phyloP scores from a whole-genome alignment of 2,113 vertebrate species.

The Oreochromis tanganicae region DNA sequence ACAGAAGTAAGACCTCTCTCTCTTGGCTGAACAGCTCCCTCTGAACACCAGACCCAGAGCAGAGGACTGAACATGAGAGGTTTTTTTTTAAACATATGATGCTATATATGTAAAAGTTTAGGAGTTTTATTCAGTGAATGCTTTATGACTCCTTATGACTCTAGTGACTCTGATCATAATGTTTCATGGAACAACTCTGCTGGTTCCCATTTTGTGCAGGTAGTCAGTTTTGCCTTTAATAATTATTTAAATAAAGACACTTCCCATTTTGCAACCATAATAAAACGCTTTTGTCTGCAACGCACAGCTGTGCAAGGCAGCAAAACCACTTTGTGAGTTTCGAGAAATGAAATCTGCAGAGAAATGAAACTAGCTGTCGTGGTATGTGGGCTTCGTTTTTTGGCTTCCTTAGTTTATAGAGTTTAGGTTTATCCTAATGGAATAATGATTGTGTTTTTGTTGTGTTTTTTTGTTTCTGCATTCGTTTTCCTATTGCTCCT shows the following conservation, averaged over 20 bases:
- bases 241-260: neutral
- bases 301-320: neutral
- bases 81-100: neutral
- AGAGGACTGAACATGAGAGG: neutral
- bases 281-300: neutral
- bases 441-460: neutral
- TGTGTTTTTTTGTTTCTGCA: neutral
- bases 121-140: neutral
- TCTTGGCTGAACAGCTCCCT: neutral
- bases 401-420: neutral
- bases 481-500: neutral
- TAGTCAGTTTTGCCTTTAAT: neutral
- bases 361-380: neutral
- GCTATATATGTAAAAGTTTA: neutral
- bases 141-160: neutral
- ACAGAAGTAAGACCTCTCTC: neutral
- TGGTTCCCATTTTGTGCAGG: neutral
- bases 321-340: neutral
- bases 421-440: neutral
- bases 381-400: neutral
- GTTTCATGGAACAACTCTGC: neutral
- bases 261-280: neutral
- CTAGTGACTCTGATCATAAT: neutral
- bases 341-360: neutral
- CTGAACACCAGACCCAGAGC: neutral